These are phyloP conservation scores for Homarus americanus DNA, from an alignment of 1,140 invertebrate genomes.

Conservation along the genomic window DNA sequence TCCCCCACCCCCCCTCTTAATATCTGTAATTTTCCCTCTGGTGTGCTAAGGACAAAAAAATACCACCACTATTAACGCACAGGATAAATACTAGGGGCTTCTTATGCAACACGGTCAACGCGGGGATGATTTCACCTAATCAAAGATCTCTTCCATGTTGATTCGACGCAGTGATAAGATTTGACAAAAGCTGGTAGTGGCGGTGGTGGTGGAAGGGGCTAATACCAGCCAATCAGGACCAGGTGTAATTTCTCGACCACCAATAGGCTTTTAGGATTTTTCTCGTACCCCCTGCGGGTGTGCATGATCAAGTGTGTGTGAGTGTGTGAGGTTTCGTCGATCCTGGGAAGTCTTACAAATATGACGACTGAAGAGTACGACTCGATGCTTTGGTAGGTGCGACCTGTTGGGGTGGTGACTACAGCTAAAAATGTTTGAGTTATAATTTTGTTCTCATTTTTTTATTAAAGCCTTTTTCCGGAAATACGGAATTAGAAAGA, in stretches of 20 bases:
- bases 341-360: not conserved
- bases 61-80: slow-evolving; percentile 41
- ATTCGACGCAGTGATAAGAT: slow-evolving; percentile 35
- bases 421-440: too few relatives aligned
- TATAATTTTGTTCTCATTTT: too few relatives aligned
- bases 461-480: too few relatives aligned
- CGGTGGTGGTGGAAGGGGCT: too few relatives aligned
- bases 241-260: not conserved
- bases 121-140: slow-evolving; percentile 24
- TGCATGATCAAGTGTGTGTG: not conserved
- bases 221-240: slow-evolving; percentile 11
- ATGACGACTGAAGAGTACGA: not conserved
- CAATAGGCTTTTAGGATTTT: not conserved
- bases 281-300: not conserved
- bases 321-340: too few relatives aligned
- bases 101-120: slow-evolving; percentile 50
- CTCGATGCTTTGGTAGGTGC: not conserved
- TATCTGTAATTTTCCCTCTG: slow-evolving; percentile 51
- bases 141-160: slow-evolving; percentile 25
- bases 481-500: too few relatives aligned
- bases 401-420: not conserved
- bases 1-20: slow-evolving; percentile 17
- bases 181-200: slow-evolving; percentile 38
- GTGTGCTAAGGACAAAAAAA: slow-evolving; percentile 64
- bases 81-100: slow-evolving; percentile 51